Evolutionary conservation across 2,113 vertebrate species (phyloP).

Genomic region (Corythaeola cristata): DNA sequence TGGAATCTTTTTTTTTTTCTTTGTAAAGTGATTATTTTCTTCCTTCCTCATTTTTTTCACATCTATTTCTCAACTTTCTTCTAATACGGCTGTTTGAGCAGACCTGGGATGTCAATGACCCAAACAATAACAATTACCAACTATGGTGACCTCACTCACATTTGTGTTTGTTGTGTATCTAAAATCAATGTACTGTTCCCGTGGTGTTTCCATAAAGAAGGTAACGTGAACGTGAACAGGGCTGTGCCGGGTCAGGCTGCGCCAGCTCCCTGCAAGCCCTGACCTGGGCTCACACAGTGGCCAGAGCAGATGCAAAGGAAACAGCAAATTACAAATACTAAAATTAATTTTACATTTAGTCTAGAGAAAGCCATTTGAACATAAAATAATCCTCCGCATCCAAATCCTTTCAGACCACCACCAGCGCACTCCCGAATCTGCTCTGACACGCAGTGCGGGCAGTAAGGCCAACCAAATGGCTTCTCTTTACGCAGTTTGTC

Average conservation of each 20-base stretch:
- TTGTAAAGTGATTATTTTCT: not conserved
- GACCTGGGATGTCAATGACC: not conserved
- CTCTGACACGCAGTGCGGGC: not conserved
- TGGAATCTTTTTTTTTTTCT: not conserved
- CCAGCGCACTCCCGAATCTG: not conserved
- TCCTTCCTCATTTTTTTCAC: not conserved
- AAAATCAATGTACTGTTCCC: not conserved
- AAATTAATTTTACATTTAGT: not conserved
- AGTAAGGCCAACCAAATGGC: not conserved
- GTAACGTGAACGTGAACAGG: fast-evolving
- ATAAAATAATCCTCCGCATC: no score
- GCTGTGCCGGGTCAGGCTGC: not conserved
- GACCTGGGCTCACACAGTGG: not conserved
- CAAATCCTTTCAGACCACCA: no score
- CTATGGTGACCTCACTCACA: not conserved
- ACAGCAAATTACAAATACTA: not conserved
- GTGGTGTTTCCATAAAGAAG: not conserved
- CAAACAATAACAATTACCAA: not conserved
- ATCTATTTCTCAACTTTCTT: not conserved
- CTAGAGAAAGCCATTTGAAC: not conserved
- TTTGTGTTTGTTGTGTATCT: no score
- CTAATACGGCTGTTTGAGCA: not conserved
- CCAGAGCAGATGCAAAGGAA: not conserved
- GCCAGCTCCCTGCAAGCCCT: not conserved
- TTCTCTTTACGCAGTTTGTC: not conserved